phyloP scores from a whole-genome alignment of 2,797 vertebrate species.

The Chiloscyllium punctatum region DNA sequence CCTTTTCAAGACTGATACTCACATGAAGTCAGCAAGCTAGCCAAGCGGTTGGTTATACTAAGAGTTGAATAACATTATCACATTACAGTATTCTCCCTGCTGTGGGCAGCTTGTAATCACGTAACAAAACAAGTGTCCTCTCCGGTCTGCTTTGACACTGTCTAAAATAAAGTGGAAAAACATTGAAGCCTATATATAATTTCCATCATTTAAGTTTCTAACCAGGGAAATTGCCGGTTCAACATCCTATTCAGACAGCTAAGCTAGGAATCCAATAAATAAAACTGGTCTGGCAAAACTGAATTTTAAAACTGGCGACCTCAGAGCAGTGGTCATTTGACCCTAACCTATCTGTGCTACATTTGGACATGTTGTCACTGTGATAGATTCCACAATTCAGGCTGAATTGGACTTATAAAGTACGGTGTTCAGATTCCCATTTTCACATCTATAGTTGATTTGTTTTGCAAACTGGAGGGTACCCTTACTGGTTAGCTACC shows the following conservation, averaged over 20 bases:
- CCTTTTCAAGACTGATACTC: neutral
- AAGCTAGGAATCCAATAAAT: neutral
- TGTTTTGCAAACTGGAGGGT: neutral
- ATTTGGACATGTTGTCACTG: neutral
- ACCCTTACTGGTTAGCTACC: neutral
- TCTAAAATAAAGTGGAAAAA: neutral
- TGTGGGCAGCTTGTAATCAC: neutral
- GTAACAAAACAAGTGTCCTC: too few species aligned
- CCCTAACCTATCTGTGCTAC: neutral
- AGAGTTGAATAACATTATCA: neutral
- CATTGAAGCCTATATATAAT: too few species aligned
- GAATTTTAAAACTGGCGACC: neutral
- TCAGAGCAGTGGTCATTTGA: neutral
- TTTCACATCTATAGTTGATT: neutral
- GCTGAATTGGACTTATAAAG: neutral
- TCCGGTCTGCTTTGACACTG: constrained; percentile 11
- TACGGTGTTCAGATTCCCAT: neutral
- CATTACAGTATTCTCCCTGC: neutral
- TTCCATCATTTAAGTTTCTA: neutral
- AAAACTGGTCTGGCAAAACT: neutral
- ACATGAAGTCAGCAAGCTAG: neutral
- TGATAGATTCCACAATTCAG: neutral
- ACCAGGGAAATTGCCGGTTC: neutral
- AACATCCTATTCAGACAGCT: neutral
- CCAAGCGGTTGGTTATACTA: neutral